Conservation (phyloP, 2,888 invertebrate species). For the Nymphalis urticae region DNA sequence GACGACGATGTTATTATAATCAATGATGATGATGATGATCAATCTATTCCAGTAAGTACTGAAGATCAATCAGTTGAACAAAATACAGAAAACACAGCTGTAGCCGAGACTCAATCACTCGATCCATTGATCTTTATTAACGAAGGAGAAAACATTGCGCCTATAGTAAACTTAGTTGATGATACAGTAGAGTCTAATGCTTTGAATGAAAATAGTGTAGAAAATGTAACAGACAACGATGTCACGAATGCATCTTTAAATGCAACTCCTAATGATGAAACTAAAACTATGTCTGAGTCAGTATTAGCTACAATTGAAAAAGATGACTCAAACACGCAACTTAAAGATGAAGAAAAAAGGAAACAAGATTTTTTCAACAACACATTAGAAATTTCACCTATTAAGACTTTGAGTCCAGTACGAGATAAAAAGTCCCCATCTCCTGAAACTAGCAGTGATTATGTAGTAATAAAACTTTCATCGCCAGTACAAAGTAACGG, state of each 20-base stretch:
- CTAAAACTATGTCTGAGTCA: slow-evolving; percentile 45
- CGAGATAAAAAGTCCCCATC: slow-evolving; percentile 58
- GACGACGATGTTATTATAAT: slow-evolving; percentile 51
- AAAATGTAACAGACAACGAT: slow-evolving; percentile 26
- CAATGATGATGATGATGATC: slow-evolving; percentile 45
- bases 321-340: slow-evolving; percentile 62
- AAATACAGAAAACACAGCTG: slow-evolving; percentile 46
- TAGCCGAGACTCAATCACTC: slow-evolving; percentile 64
- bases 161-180: neutral
- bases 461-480: slow-evolving; percentile 64
- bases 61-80: slow-evolving; percentile 47
- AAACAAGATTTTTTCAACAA: slow-evolving; percentile 80
- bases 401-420: slow-evolving; percentile 71
- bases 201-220: slow-evolving; percentile 6
- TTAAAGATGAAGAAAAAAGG: slow-evolving; percentile 62
- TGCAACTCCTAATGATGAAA: slow-evolving; percentile 43
- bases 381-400: slow-evolving; percentile 83
- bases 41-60: slow-evolving; percentile 44
- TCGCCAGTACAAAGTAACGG: slow-evolving; percentile 70
- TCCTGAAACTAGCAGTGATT: slow-evolving; percentile 65
- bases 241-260: slow-evolving; percentile 25
- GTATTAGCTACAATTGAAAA: slow-evolving; percentile 38
- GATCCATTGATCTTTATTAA: slow-evolving; percentile 42
- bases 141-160: neutral
- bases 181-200: neutral